Evolutionary conservation across 2,888 invertebrate genomes (phyloP).

Genomic region (Epinotia nisella): DNA sequence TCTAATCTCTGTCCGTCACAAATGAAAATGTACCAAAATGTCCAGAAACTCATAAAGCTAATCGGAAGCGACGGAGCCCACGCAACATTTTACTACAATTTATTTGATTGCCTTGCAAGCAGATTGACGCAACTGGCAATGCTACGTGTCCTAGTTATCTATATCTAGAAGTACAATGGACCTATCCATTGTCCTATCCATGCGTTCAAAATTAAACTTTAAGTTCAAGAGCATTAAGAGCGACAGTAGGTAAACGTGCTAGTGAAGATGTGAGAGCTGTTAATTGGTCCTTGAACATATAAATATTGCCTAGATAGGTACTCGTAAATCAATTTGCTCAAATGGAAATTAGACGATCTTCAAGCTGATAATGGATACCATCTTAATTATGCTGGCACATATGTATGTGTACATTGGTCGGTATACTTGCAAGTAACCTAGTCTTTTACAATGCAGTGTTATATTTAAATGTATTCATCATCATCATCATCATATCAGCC

Average conservation of each 20-base stretch:
- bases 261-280: background rate
- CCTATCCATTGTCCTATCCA: too few species aligned
- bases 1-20: too few species aligned
- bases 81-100: constrained; percentile 28
- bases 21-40: background rate
- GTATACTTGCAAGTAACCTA: too few species aligned
- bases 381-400: background rate
- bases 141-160: constrained; percentile 19
- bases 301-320: background rate
- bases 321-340: constrained; percentile 18
- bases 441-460: too few species aligned
- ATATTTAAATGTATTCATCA: too few species aligned
- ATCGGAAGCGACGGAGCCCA: background rate
- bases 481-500: too few species aligned
- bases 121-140: constrained; percentile 12
- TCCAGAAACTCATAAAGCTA: background rate
- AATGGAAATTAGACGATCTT: constrained; percentile 10
- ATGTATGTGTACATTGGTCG: background rate
- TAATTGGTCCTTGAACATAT: constrained; percentile 19
- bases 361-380: constrained; percentile 1
- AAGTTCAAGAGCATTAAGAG: background rate
- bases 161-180: too few species aligned
- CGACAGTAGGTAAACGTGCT: background rate
- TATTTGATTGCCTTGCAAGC: constrained; percentile 31
- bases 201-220: constrained; percentile 1